phyloP scores from a whole-genome alignment of 2,113 vertebrate genomes.

The Amia ocellicauda region DNA sequence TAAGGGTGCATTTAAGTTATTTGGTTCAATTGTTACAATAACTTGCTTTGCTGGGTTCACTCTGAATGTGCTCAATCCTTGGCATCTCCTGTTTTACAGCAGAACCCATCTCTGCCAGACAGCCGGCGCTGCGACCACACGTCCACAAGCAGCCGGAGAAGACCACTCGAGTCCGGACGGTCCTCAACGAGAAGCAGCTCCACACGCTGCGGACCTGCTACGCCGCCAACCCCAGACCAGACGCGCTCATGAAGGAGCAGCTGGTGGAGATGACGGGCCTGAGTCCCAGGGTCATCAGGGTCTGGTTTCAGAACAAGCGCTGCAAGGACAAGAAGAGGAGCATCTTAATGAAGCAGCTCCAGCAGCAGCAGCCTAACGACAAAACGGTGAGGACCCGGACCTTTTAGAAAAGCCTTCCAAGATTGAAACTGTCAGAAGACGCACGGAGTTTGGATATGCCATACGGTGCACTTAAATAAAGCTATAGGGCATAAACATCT shows the following conservation, averaged over 20 bases:
- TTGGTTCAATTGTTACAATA: too few relatives aligned
- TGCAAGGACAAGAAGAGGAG: conserved; percentile 98
- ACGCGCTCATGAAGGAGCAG: conserved; percentile 99
- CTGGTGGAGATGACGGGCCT: conserved; percentile 98
- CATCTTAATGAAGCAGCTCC: conserved; percentile 95
- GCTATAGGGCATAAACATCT: too few relatives aligned
- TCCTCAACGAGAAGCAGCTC: conserved; percentile 98
- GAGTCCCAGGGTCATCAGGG: conserved; percentile 92
- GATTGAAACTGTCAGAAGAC: too few relatives aligned
- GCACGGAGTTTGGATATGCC: too few relatives aligned
- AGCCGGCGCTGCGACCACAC: conserved; percentile 89
- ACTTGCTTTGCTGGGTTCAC: too few relatives aligned
- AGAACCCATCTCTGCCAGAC: conserved; percentile 94
- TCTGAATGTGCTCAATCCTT: too few relatives aligned
- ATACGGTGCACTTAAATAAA: too few relatives aligned
- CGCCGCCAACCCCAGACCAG: conserved; percentile 93
- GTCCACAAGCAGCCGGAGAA: conserved; percentile 98
- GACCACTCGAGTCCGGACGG: conserved; percentile 93
- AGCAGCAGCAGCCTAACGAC: conserved; percentile 94
- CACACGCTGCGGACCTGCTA: conserved; percentile 98
- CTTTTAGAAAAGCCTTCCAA: too few relatives aligned
- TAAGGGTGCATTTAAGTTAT: too few relatives aligned
- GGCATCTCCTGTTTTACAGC: conserved; percentile 69
- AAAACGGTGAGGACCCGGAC: conserved; percentile 82
- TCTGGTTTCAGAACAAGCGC: conserved; percentile 99